Conservation (phyloP, 2,797 vertebrate species). For the Diplodus puntazzo region DNA sequence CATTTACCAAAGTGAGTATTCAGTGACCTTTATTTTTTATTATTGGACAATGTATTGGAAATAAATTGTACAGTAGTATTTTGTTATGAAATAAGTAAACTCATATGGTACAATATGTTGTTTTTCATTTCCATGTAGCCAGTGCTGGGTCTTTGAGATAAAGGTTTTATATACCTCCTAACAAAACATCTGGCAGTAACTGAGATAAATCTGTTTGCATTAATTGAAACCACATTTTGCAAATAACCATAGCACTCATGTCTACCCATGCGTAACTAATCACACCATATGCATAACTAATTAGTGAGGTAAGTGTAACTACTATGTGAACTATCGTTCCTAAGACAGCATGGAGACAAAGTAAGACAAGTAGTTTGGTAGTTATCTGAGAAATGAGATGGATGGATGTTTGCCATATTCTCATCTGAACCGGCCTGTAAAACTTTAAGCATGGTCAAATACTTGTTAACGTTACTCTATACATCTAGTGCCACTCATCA, state of each 20-base stretch:
- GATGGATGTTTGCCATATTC: not conserved
- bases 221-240: not conserved
- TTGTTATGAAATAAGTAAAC: not conserved
- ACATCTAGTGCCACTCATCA: slow-evolving; percentile 34
- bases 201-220: not conserved
- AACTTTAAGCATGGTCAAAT: slow-evolving; percentile 24
- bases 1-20: not conserved
- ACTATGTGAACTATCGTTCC: not conserved
- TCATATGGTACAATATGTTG: not conserved
- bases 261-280: not conserved
- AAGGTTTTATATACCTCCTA: not conserved
- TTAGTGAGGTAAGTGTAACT: not conserved
- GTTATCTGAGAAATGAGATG: not conserved
- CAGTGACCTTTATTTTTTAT: too few species aligned
- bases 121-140: not conserved
- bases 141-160: not conserved
- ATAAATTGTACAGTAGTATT: not conserved
- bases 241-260: too few species aligned
- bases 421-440: slow-evolving; percentile 9
- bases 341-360: not conserved
- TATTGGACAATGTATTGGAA: not conserved
- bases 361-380: not conserved
- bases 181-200: not conserved
- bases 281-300: not conserved
- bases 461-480: slow-evolving; percentile 24